phyloP scores from a whole-genome alignment of 1,140 invertebrate genomes.

The Solen grandis region DNA sequence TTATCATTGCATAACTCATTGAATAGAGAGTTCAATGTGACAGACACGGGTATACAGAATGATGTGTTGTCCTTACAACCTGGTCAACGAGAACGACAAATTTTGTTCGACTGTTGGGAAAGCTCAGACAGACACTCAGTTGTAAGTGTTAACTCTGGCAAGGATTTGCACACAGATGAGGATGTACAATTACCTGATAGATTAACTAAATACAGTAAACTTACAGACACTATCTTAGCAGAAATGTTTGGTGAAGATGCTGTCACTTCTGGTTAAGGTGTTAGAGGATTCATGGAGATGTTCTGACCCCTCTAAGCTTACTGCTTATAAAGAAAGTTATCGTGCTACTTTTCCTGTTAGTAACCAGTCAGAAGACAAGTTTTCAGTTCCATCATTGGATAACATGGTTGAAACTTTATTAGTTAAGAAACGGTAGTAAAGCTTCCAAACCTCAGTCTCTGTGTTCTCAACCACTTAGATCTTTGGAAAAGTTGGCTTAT shows the following conservation, averaged over 20 bases:
- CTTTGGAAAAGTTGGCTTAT: constrained; percentile 25
- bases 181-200: no score
- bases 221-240: neutral
- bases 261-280: constrained; percentile 1
- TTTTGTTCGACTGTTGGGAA: no score
- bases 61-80: no score
- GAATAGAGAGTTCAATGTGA: neutral
- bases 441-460: constrained; percentile 6
- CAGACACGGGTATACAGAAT: neutral
- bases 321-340: constrained; percentile 28
- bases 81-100: no score
- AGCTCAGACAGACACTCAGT: no score
- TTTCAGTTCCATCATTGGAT: constrained; percentile 4
- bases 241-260: constrained; percentile 26
- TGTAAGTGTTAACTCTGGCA: no score
- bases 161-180: neutral
- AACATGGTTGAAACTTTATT: constrained; percentile 6
- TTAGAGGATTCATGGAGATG: neutral
- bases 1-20: no score
- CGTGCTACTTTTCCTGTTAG: neutral
- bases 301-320: neutral
- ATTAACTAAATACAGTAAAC: no score
- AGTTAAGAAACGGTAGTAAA: neutral
- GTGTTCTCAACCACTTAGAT: constrained; percentile 11
- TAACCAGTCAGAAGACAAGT: neutral